Evolutionary conservation across 2,113 vertebrate genomes (phyloP).

Genomic region (Rhagologus leucostigma): DNA sequence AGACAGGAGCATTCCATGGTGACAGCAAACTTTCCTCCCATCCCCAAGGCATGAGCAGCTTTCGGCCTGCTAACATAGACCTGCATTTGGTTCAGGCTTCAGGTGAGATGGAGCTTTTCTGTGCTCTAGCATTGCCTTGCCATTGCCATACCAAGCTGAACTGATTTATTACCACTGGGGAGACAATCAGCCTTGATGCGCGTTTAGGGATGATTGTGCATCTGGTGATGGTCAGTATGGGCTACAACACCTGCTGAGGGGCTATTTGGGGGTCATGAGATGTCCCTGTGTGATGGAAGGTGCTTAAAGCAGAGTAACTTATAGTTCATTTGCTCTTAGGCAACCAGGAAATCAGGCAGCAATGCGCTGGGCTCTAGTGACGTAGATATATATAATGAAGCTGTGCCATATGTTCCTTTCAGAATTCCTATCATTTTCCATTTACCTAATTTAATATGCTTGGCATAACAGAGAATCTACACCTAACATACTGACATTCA

Average conservation of each 20-base stretch:
- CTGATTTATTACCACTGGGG: neutral
- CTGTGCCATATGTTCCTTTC: neutral
- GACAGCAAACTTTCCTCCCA: neutral
- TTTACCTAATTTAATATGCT: neutral
- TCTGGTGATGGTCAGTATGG: neutral
- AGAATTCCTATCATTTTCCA: neutral
- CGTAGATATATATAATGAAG: neutral
- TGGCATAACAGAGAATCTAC: neutral
- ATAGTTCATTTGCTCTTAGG: neutral
- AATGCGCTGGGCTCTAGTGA: rapidly evolving
- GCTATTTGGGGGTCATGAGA: neutral
- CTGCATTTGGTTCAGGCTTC: neutral
- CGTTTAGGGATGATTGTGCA: neutral
- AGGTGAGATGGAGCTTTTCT: neutral
- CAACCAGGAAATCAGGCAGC: neutral
- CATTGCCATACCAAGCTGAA: neutral
- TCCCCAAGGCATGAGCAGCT: neutral
- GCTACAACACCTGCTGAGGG: neutral
- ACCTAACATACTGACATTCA: neutral
- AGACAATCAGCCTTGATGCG: neutral
- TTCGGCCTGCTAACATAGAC: neutral
- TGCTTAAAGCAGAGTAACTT: neutral
- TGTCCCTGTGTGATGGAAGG: neutral
- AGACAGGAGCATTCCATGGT: neutral
- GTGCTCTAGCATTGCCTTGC: neutral